Evolutionary conservation across 2,888 invertebrate species (phyloP), one percentile per base, ranked within the genome.

Genomic region (Rhodophaea formosa): DNA sequence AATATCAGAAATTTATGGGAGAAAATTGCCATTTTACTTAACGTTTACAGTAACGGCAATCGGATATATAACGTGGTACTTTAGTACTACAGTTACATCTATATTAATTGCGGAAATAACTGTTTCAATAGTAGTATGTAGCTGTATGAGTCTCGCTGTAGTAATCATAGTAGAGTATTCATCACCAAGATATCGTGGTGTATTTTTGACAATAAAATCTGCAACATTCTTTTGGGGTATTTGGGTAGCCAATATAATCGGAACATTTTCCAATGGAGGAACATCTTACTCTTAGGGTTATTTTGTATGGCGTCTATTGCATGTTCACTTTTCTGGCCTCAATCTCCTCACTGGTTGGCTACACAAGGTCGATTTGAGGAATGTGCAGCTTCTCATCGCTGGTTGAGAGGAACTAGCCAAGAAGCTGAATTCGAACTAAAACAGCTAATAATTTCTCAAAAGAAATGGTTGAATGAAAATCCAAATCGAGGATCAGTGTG

Each of bases 371-470:
- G 61, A 44, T 65, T 64, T 42, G 65, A 68, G 8, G 69, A 69
- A 23, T 68, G 68, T 17, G 68, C 69, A 12, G 53, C 52, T 10
- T 66, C 74, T 0, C 79, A 77, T 55, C 65, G 72, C n/a, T 75
- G 70, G 68, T 51, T 83, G 0, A 79, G 79, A 59, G 82, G 81
- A 0, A 55, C 52, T 2, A 64, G 68, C 29, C 65, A 67, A 23
- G 62, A 66, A 32, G 65, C 80, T 0, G 73, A 79, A 54, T 71
- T 69, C 14, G 78, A 80, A 64, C 59, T 82, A 3, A 55, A 72
- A 29, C 57, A 52, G 3, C 56, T 80, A 1, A 75, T 79, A 6
- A 57, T 66, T 23, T 57, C 60, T 5, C 70, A 76, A 49, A 74
- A 66, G 35, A 49, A 47, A 5, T 12, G 12, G 3, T 35, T 35